Conservation (phyloP, 2,113 vertebrate genomes). For the Anhinga anhinga region DNA sequence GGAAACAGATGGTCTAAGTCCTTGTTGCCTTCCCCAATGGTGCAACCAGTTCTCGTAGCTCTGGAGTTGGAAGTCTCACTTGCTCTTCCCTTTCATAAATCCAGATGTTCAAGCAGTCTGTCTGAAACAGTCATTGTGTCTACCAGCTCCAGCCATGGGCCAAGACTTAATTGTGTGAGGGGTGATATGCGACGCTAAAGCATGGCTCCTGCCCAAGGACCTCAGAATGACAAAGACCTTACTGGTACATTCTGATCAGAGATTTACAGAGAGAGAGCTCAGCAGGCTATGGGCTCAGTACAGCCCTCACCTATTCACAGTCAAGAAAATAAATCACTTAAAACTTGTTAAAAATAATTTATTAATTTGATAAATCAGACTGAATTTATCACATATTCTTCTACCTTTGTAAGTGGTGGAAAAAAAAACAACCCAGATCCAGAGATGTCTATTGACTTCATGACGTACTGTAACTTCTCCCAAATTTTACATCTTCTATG, state of each 20-base stretch:
- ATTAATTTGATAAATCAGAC: not conserved
- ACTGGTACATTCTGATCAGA: not conserved
- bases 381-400: not conserved
- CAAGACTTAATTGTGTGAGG: not conserved
- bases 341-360: not conserved
- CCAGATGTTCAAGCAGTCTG: too few species aligned
- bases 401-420: not conserved
- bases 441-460: not conserved
- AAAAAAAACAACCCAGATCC: not conserved
- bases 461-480: not conserved
- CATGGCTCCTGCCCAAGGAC: not conserved
- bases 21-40: not conserved
- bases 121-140: not conserved
- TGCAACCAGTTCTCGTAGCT: not conserved
- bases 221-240: not conserved
- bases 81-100: not conserved
- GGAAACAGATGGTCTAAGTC: not conserved
- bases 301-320: not conserved
- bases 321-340: not conserved
- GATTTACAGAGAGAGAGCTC: not conserved
- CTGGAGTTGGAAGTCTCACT: not conserved
- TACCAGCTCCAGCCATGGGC: not conserved
- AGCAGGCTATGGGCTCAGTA: not conserved
- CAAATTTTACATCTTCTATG: not conserved
- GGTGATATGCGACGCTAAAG: not conserved